Evolutionary conservation across 1,140 invertebrate species (phyloP).

Genomic region (Bombus turneri): DNA sequence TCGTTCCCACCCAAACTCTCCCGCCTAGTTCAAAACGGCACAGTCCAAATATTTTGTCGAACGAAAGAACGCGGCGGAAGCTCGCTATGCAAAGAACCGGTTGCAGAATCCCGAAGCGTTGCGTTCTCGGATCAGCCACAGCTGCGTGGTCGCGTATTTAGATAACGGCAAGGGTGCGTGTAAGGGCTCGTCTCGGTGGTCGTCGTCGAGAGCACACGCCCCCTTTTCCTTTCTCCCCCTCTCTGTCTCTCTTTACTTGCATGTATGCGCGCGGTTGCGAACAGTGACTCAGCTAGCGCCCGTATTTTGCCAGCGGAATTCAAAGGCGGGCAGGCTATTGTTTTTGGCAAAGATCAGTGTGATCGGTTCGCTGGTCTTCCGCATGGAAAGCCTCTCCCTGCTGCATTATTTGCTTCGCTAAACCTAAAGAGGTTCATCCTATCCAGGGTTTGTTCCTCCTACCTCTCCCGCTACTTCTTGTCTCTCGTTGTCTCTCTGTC

Average conservation of each 20-base stretch:
- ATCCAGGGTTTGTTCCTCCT: constrained; percentile 33
- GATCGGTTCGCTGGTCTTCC: constrained; percentile 75
- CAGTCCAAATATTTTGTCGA: not conserved
- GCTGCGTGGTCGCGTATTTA: constrained; percentile 46
- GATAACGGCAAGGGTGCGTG: constrained; percentile 39
- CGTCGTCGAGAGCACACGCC: not conserved
- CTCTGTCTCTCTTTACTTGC: not conserved
- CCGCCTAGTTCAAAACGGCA: not conserved
- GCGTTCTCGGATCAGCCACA: not conserved
- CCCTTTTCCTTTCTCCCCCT: too few species aligned
- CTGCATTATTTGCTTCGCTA: constrained; percentile 76
- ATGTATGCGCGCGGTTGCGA: constrained; percentile 31
- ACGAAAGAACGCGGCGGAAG: not conserved
- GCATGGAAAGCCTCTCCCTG: constrained; percentile 67
- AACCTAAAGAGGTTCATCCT: constrained; percentile 72
- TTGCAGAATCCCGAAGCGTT: not conserved
- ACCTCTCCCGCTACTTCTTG: not conserved
- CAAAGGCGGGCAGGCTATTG: constrained; percentile 74
- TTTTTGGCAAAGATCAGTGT: constrained; percentile 78
- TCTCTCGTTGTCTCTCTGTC: not conserved
- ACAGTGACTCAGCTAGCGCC: constrained; percentile 72
- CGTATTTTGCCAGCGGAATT: constrained; percentile 74
- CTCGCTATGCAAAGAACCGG: not conserved
- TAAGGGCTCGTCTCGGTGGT: constrained; percentile 16
- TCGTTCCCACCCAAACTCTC: not conserved